A percentile compares a stretch with the other conserved stretches of the same genome.
Conservation (phyloP, 2,888 invertebrate genomes). For the Yponomeuta plumbellus region DNA sequence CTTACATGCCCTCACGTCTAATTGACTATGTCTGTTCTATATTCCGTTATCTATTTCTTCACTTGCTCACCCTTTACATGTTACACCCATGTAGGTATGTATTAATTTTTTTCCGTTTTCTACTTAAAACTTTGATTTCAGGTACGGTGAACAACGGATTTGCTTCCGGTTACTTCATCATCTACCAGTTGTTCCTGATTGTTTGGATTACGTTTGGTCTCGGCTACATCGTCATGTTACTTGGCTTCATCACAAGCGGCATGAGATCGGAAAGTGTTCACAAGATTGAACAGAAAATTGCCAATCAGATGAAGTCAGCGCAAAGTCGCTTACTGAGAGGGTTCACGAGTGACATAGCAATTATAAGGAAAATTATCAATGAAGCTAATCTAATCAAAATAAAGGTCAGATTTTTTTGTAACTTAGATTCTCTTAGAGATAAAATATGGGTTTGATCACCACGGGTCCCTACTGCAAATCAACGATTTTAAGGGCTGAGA, state of each 20-base stretch:
- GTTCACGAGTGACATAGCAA: constrained; percentile 84
- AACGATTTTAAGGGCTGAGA: too few species aligned
- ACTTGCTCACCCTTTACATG: too few species aligned
- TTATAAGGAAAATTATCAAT: constrained; percentile 84
- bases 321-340: constrained; percentile 86
- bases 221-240: constrained; percentile 93
- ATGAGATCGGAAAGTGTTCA: constrained; percentile 85
- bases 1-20: too few species aligned
- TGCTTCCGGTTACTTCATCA: constrained; percentile 78
- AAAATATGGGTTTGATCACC: too few species aligned
- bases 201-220: constrained; percentile 94
- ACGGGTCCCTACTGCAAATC: too few species aligned
- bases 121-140: constrained; percentile 27
- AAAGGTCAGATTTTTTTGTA: constrained; percentile 73
- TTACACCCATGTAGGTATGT: too few species aligned
- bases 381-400: constrained; percentile 89
- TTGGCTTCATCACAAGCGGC: constrained; percentile 88
- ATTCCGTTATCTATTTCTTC: too few species aligned
- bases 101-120: too few species aligned
- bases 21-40: too few species aligned
- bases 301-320: constrained; percentile 85
- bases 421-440: too few species aligned
- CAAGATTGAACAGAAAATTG: constrained; percentile 85
- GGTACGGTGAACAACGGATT: constrained; percentile 70
- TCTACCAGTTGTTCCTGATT: constrained; percentile 88